Evolutionary conservation across 2,113 vertebrate genomes (phyloP), one percentile per base, ranked within the genome.

Genomic region (Thunnus thynnus): DNA sequence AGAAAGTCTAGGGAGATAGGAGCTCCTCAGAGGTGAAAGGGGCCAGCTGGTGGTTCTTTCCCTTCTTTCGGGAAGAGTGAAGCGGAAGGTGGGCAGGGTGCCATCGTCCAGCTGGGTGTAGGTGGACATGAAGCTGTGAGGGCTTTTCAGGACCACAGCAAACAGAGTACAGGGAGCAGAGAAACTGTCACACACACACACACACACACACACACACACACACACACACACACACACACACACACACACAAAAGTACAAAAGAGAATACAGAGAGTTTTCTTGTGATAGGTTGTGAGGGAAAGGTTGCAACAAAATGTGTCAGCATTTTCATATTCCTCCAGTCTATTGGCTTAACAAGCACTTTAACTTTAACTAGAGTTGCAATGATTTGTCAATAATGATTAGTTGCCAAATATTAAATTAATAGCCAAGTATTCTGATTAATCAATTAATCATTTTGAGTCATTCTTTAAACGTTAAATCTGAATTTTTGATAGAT

Each of bases 51-150:
- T 17, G 22, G 54, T 27, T 64, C 51, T 60, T 74, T 12, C 32
- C 13, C 50, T 56, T 30, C 27, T 1, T 8, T 58, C 22, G 36
- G 6, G 60, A 30, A 20, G 46, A 25, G 65, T 20, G 58, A 56
- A 66, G 44, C 60, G 62, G 67, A 41, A 0, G 44, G 48, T 36
- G 68, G 78, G 78, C 69, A 50, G 52, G 52, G 18, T 3, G 74
- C 77, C 78, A 70, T 48, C 1, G 5, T 72, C 65, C 73, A 83
- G 82, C 76, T 76, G 86, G 36, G 76, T 51, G 84, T 60, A 65
- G 64, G 78, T 61, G 74, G 78, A 61, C 41, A 17, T 5, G 51
- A 74, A 75, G 75, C 52, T 73, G 62, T 64, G 41, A 57, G 41
- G 30, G 20, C 36, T 72, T 80, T 63, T 64, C 27, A 66, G 57